Conservation (phyloP, 2,797 vertebrate species). For the Sandelia bainsii region DNA sequence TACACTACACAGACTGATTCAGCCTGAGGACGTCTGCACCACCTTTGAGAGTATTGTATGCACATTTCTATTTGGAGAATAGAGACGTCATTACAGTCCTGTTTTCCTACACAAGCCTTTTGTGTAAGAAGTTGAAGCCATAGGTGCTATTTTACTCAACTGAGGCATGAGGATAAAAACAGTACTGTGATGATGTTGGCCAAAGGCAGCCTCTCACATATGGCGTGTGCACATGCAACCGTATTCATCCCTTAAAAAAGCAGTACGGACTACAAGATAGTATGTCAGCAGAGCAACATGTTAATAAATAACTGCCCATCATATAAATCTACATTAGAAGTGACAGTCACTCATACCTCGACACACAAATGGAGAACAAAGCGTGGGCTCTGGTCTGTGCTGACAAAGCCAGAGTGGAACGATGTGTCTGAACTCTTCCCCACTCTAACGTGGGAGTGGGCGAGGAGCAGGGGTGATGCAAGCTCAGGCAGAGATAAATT, state of each 20-base stretch:
- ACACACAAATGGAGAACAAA: conserved; percentile 41
- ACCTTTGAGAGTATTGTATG: conserved; percentile 39
- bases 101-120: conserved; percentile 45
- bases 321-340: neutral
- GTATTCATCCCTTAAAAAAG: conserved; percentile 42
- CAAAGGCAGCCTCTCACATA: neutral
- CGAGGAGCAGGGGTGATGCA: conserved; percentile 59
- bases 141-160: conserved; percentile 57
- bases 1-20: conserved; percentile 1
- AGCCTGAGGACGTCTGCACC: conserved; percentile 10
- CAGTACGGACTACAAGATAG: neutral
- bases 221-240: conserved; percentile 9
- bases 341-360: conserved; percentile 17
- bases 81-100: conserved; percentile 51
- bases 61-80: conserved; percentile 46
- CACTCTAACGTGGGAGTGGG: conserved; percentile 63
- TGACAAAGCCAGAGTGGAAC: conserved; percentile 52
- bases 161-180: conserved; percentile 59
- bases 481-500: conserved; percentile 58
- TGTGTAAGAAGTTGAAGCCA: conserved; percentile 52
- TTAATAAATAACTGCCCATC: conserved; percentile 24
- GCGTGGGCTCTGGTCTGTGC: conserved; percentile 61
- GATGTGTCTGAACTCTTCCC: conserved; percentile 61
- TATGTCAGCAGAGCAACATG: conserved; percentile 26
- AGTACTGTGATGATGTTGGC: conserved; percentile 17